Conservation (phyloP, 2,113 vertebrate genomes). For the Psephotus haematonotus region DNA sequence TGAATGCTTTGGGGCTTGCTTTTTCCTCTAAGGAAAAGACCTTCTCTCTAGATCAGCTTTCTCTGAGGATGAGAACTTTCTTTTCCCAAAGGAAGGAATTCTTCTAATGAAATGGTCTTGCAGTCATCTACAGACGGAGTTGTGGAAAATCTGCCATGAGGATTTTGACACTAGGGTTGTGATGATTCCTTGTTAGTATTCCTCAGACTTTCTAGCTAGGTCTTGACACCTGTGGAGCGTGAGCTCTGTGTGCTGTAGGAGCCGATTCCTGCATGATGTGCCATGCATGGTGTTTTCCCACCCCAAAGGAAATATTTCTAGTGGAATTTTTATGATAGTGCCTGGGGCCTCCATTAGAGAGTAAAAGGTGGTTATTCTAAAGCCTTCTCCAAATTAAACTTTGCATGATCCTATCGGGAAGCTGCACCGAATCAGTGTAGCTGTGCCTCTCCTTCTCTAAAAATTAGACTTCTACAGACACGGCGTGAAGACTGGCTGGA, state of each 20-base stretch:
- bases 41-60: neutral
- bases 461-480: neutral
- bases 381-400: neutral
- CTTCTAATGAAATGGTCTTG: neutral
- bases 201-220: neutral
- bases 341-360: neutral
- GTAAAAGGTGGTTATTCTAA: slow-evolving; percentile 3
- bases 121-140: neutral
- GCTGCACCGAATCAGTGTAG: neutral
- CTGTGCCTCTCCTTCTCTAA: neutral
- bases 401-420: neutral
- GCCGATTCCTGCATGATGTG: neutral
- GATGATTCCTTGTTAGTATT: neutral
- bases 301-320: slow-evolving; percentile 32
- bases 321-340: slow-evolving; percentile 44
- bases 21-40: neutral
- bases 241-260: neutral
- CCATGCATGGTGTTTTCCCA: slow-evolving; percentile 40
- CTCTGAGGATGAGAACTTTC: neutral
- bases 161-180: neutral
- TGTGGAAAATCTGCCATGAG: neutral
- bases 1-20: neutral
- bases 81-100: neutral
- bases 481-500: neutral
- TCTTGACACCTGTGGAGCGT: neutral